Evolutionary conservation across 2,797 vertebrate genomes (phyloP), one percentile per base, ranked within the genome.

Genomic region (Cossypha polioptera): DNA sequence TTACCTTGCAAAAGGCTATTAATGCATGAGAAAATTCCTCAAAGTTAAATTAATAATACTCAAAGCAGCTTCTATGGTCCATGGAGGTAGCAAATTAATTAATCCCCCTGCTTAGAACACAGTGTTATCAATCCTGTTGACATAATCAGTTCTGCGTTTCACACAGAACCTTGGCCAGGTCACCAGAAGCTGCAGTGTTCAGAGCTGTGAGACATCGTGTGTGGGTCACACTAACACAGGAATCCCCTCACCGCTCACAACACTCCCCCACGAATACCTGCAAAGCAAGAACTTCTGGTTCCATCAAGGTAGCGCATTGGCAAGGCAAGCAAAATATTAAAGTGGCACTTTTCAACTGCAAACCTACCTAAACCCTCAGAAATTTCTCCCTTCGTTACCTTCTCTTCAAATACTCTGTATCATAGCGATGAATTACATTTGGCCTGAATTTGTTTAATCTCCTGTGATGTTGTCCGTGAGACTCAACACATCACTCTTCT

Each of bases 221-320:
- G 8, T 5, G 25, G 18, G 5, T 25, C 50, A 54, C 31, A 31
- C 8, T 16, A 61, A 15, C 51, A 50, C 16, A 35, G 47, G 35
- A 16, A 54, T 4, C 16, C 7, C 11, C 5, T 38, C 29, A 35
- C 4, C 18, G 11, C 8, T 31, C 40, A 48, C 40, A 53, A 10
- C 28, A 19, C 17, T 58, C 3, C 26, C 20, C 7, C 7, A 2
- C 0, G 0, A 26, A 16, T 31, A 42, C 16, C 16, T 1, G 25
- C 13, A 28, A 53, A 21, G 26, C 54, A 38, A 13, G 7, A 19
- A 31, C 29, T 58, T 16, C 38, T 59, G 14, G 2, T 53, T 76
- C 55, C 26, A 15, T 13, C 24, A 13, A 47, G 43, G 36, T 7
- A 24, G 10, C 2, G 18, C 14, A 11, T 11, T 31, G 42, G n/a